Percentiles rank a stretch among this genome's conserved stretches.
Conservation (phyloP, 1,140 invertebrate genomes). For the Drosophila hydei region DNA sequence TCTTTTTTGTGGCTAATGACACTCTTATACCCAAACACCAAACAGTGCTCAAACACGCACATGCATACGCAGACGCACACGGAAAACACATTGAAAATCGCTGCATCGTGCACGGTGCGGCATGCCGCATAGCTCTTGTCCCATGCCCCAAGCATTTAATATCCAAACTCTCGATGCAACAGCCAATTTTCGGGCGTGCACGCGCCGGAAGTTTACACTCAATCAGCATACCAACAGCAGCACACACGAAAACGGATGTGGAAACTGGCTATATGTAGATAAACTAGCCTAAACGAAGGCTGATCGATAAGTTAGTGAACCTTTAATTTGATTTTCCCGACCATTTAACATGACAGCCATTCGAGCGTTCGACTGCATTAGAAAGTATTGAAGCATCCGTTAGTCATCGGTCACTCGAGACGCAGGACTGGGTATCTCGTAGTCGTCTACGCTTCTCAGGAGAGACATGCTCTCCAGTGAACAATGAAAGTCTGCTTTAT, state of each 20-base stretch:
- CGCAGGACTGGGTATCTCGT: neutral
- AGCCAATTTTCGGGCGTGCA: conserved; percentile 36
- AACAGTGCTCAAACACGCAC: conserved; percentile 1
- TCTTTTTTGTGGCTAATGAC: conserved; percentile 43
- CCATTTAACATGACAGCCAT: neutral
- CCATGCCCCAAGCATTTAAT: conserved; percentile 9
- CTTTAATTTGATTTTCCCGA: neutral
- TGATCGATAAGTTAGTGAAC: conserved; percentile 1
- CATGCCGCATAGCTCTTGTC: neutral
- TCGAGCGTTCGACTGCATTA: too few relatives aligned
- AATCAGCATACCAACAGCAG: conserved; percentile 32
- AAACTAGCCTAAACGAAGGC: conserved; percentile 1
- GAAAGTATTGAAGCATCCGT: neutral
- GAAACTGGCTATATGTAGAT: neutral
- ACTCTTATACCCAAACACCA: conserved; percentile 20
- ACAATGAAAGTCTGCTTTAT: neutral
- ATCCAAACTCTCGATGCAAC: conserved; percentile 21
- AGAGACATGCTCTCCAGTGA: neutral
- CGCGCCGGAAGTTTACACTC: conserved; percentile 51
- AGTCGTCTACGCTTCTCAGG: too few relatives aligned
- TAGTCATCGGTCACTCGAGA: too few relatives aligned
- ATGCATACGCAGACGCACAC: neutral
- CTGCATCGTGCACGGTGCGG: neutral
- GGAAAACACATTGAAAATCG: conserved; percentile 4
- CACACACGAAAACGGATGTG: conserved; percentile 13